Evolutionary conservation across 1,140 invertebrate species (phyloP), one percentile per base, ranked within the genome.

Genomic region (Danaus plexippus): DNA sequence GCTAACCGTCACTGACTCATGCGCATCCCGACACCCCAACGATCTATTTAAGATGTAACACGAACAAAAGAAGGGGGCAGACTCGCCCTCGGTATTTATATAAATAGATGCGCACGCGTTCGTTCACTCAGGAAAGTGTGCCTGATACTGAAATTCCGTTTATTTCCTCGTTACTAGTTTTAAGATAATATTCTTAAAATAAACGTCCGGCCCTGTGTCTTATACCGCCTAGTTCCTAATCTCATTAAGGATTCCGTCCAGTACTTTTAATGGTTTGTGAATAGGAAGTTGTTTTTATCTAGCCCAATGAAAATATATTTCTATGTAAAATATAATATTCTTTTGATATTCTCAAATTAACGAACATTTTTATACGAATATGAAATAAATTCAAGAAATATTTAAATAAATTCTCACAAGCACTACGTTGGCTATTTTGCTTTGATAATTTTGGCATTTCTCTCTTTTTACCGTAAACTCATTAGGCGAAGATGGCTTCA

Each of bases 41-140:
- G 59, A 62, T 85, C 82, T 85, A 85, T 85, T 85, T 85, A 77
- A 73, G 76, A 75, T 70, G 71, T 73, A 85, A 86, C 75, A 82
- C 73, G 77, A 86, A 86, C 82, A 86, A 86, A 86, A 85, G 75
- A 75, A 80, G 77, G 66, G 75, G 75, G 77, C 74, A 79, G 66
- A 64, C 72, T 71, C 81, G 77, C 80, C 79, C 82, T 83, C 75
- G 57, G 43, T 71, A 22, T 52, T 13, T 54, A 52, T 73, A 80
- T 63, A 74, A 77, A 72, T 82, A 77, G 74, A 69, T 66, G 71
- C 73, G 59, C 75, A 72, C 64, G 75, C 67, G 79, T 80, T 80
- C 79, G 77, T 82, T 82, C 76, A 82, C 81, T 80, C 80, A 73
- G 77, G 73, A 76, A 77, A 75, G 65, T 59, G 64, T 53, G 63